Percentiles rank a stretch among this genome's conserved stretches.
Evolutionary conservation across 2,797 vertebrate species (phyloP).

Genomic region (Echeneis naucrates): DNA sequence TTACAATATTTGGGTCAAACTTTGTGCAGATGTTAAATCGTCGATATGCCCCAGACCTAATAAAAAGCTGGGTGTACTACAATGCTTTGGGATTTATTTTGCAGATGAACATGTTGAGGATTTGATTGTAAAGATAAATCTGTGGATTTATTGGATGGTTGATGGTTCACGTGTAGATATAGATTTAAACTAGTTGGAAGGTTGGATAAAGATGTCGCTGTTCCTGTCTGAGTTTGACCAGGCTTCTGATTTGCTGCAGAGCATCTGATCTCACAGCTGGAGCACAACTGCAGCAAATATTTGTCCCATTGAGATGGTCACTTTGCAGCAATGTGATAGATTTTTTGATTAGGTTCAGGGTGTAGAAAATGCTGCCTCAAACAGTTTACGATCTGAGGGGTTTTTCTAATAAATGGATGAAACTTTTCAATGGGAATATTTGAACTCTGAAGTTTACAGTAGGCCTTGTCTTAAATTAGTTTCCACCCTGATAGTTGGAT

Average conservation of each 20-base stretch:
- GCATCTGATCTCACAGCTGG: neutral
- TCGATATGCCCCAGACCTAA: no score
- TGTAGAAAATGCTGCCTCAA: no score
- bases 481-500: slow-evolving; percentile 48
- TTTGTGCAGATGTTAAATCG: no score
- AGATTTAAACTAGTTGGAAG: neutral
- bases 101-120: neutral
- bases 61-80: neutral
- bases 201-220: neutral
- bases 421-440: slow-evolving; percentile 75
- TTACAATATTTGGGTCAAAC: no score
- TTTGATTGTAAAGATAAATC: neutral
- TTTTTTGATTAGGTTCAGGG: neutral
- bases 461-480: slow-evolving; percentile 85
- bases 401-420: slow-evolving; percentile 8
- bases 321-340: neutral
- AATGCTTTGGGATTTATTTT: neutral
- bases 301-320: neutral
- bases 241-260: neutral
- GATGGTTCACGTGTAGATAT: neutral
- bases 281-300: neutral
- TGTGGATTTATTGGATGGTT: neutral
- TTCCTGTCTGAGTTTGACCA: neutral
- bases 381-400: neutral
- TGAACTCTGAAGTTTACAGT: slow-evolving; percentile 87